A percentile compares a stretch with the other conserved stretches of the same genome.
Conservation (phyloP, 2,888 invertebrate species). For the Drosophila birchii region DNA sequence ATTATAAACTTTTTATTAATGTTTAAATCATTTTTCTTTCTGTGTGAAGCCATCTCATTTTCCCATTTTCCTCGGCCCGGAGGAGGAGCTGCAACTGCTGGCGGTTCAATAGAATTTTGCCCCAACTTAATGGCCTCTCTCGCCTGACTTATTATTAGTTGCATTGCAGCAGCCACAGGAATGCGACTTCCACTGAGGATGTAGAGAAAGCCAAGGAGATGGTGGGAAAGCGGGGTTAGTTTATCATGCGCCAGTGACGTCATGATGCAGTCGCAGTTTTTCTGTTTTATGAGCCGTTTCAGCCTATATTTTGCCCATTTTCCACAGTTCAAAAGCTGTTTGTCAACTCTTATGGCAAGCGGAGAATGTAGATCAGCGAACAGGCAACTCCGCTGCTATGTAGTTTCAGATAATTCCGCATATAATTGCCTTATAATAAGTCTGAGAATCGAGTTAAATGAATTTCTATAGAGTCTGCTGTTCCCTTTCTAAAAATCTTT, state of each 20-base stretch:
- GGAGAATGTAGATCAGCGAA: constrained; percentile 6
- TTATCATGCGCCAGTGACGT: constrained; percentile 18
- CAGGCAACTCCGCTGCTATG: background rate
- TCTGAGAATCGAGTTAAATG: constrained; percentile 16
- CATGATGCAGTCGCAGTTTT: constrained; percentile 24
- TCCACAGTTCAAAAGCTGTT: constrained; percentile 31
- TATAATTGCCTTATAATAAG: constrained; percentile 28
- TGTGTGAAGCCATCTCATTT: constrained; percentile 11
- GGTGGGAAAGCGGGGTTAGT: background rate
- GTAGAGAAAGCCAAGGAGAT: constrained; percentile 4
- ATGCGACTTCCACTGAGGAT: constrained; percentile 11
- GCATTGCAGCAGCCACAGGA: constrained; percentile 29
- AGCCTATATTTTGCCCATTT: constrained; percentile 21
- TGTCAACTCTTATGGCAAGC: constrained; percentile 25
- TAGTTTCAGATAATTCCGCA: constrained; percentile 26
- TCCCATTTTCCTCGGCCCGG: constrained; percentile 23
- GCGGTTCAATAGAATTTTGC: constrained; percentile 45
- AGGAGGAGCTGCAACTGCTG: constrained; percentile 49
- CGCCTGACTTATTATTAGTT: constrained; percentile 38
- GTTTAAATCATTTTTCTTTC: background rate
- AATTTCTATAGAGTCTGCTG: constrained; percentile 22
- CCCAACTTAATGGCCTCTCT: constrained; percentile 59
- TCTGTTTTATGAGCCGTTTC: constrained; percentile 35
- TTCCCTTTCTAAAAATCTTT: constrained; percentile 42
- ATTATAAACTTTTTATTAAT: background rate